Evolutionary conservation across 2,113 vertebrate genomes (phyloP).

Genomic region (Catagonus wagneri): DNA sequence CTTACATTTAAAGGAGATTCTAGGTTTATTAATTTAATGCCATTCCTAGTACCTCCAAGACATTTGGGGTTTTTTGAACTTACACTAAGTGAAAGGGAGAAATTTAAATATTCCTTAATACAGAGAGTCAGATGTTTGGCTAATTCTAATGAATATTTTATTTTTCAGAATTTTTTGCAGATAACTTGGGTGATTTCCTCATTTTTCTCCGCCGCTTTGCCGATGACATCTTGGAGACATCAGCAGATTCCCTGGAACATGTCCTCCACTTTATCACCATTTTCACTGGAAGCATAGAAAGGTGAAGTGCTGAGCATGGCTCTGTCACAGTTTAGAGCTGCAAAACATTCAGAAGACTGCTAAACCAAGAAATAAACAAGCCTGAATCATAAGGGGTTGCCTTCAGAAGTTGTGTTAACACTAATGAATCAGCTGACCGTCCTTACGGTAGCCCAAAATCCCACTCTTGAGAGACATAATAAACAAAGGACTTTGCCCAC

Average conservation of each 20-base stretch:
- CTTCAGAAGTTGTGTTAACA: background rate
- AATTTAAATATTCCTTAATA: conserved; percentile 15
- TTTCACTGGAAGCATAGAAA: conserved; percentile 97
- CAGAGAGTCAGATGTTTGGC: conserved; percentile 8
- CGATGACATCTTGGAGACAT: conserved; percentile 96
- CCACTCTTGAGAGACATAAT: background rate
- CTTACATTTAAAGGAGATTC: background rate
- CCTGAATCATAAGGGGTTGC: background rate
- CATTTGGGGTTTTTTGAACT: background rate
- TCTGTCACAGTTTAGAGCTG: background rate
- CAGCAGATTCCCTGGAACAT: conserved; percentile 94
- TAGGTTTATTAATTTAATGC: background rate
- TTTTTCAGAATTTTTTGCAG: conserved; percentile 96
- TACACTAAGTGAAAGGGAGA: background rate
- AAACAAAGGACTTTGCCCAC: conserved; percentile 42
- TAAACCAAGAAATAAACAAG: background rate
- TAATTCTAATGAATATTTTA: conserved; percentile 56
- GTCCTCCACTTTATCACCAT: conserved; percentile 96
- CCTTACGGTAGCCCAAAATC: background rate
- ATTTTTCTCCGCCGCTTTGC: conserved; percentile 98
- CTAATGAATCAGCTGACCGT: background rate
- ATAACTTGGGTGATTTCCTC: conserved; percentile 98
- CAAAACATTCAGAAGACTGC: background rate
- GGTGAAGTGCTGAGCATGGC: conserved; percentile 84
- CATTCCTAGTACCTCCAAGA: background rate